Percentiles rank a stretch among this genome's conserved stretches.
phyloP scores from a whole-genome alignment of 2,888 invertebrate species.

The Penaeus monodon region DNA sequence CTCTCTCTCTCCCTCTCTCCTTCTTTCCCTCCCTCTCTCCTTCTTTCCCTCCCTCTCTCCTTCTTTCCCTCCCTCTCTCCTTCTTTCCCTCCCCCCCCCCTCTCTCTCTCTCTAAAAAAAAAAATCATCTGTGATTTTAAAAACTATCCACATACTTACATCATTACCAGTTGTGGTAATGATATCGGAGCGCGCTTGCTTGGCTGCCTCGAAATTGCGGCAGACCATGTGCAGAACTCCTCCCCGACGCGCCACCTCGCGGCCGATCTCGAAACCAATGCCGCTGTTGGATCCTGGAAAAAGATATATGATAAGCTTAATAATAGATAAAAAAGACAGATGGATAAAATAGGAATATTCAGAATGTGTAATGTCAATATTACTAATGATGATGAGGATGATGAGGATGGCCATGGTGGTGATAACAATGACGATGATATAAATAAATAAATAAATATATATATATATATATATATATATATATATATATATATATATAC shows the following conservation, averaged over 20 bases:
- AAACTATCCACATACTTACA: conserved; percentile 36
- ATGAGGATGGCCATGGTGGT: no score
- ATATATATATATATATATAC: no score
- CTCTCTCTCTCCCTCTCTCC: background rate
- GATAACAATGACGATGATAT: no score
- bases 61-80: background rate
- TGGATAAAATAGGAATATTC: no score
- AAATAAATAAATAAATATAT: no score
- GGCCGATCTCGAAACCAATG: conserved; percentile 45
- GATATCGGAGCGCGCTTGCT: conserved; percentile 68
- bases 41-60: background rate
- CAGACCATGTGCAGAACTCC: conserved; percentile 70
- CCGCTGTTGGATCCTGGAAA: conserved; percentile 67
- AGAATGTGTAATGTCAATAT: no score
- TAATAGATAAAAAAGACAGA: no score
- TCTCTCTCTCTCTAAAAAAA: background rate
- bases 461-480: background rate
- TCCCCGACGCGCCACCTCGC: conserved; percentile 67
- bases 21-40: background rate
- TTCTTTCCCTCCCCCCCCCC: background rate
- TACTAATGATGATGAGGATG: no score
- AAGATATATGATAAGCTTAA: no score
- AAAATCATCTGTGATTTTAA: no score
- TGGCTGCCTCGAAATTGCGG: conserved; percentile 68
- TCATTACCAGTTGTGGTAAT: conserved; percentile 68